phyloP scores from a whole-genome alignment of 2,797 vertebrate species.

The Echeneis naucrates region DNA sequence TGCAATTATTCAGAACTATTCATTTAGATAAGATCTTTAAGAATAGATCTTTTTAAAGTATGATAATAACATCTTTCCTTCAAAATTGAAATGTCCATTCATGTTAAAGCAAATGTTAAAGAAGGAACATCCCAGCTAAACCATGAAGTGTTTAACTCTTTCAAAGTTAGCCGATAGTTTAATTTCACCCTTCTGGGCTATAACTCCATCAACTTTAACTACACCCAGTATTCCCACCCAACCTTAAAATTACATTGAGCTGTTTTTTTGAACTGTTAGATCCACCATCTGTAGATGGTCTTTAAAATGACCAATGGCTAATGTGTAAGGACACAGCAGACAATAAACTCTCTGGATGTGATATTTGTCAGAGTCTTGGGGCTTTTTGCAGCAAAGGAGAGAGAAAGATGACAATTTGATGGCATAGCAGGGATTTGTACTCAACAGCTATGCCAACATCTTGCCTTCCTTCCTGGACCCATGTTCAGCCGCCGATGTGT shows the following conservation, averaged over 20 bases:
- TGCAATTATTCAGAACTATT: background rate
- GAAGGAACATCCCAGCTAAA: background rate
- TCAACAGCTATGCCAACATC: slow-evolving; percentile 83
- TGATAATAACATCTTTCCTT: no score
- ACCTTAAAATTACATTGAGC: no score
- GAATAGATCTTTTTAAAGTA: no score
- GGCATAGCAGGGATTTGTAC: slow-evolving; percentile 76
- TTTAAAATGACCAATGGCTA: no score
- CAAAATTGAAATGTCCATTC: background rate
- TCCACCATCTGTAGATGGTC: no score
- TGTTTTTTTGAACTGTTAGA: no score
- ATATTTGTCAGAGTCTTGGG: background rate
- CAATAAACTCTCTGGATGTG: background rate
- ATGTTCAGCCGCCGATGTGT: background rate
- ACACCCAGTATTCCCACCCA: background rate
- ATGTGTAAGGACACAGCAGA: background rate
- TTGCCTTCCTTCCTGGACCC: slow-evolving; percentile 79
- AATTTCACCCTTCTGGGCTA: background rate
- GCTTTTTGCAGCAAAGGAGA: slow-evolving; percentile 46
- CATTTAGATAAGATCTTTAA: background rate
- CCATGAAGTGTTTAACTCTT: background rate
- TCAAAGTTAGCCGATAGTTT: background rate
- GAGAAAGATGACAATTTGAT: slow-evolving; percentile 78
- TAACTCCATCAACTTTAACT: background rate
- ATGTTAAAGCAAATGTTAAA: background rate